Evolutionary conservation across 2,113 vertebrate species (phyloP).

Genomic region (Lipotes vexillifer): DNA sequence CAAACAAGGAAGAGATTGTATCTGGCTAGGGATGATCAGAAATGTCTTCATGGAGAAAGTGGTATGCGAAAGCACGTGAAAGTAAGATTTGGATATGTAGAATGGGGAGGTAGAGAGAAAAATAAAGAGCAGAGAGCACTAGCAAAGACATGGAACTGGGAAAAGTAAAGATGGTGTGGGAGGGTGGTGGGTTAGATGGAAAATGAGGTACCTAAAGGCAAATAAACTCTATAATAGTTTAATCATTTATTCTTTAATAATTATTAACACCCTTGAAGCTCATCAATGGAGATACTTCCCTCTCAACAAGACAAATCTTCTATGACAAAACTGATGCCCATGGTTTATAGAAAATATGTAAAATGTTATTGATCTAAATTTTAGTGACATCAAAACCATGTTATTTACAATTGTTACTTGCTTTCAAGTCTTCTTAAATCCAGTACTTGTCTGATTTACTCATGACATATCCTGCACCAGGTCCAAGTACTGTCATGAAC

Average conservation of each 20-base stretch:
- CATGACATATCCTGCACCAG: not conserved
- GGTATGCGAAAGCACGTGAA: not conserved
- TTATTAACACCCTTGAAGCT: not conserved
- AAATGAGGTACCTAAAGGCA: not conserved
- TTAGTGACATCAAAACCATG: not conserved
- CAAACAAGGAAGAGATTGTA: not conserved
- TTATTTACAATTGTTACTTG: not conserved
- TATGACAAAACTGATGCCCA: not conserved
- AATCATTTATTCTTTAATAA: not conserved
- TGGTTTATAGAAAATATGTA: not conserved
- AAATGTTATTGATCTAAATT: slow-evolving; percentile 27
- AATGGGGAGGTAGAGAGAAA: not conserved
- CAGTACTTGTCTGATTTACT: not conserved
- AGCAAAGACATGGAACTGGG: not conserved
- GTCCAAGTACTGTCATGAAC: slow-evolving; percentile 2
- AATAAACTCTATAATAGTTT: not conserved
- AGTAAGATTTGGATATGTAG: not conserved
- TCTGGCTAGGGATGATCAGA: not conserved
- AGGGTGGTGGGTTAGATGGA: not conserved
- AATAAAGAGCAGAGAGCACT: not conserved
- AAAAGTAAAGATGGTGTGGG: not conserved
- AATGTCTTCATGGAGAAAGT: not conserved
- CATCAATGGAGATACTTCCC: not conserved
- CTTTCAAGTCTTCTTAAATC: slow-evolving; percentile 31
- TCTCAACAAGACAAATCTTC: not conserved